Percentiles rank a stretch among this genome's conserved stretches.
phyloP scores from a whole-genome alignment of 2,888 invertebrate species.

The Abscondita cerata region DNA sequence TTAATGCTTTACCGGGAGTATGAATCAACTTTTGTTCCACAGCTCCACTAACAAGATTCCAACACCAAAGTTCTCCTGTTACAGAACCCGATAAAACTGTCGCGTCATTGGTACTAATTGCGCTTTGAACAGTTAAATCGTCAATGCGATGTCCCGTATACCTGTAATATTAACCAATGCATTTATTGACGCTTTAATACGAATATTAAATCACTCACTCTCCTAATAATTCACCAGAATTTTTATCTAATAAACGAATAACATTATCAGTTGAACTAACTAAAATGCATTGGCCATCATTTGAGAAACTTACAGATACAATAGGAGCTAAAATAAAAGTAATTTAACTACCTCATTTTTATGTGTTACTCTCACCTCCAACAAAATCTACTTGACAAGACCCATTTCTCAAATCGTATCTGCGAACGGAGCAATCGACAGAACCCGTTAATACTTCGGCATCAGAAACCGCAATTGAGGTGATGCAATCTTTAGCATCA shows the following conservation, averaged over 20 bases:
- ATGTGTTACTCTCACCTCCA: conserved; percentile 74
- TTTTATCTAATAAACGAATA: conserved; percentile 88
- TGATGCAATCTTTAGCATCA: conserved; percentile 93
- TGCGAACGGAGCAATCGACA: conserved; percentile 84
- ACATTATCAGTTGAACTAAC: conserved; percentile 84
- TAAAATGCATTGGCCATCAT: conserved; percentile 92
- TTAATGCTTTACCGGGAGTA: conserved; percentile 67
- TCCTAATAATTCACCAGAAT: conserved; percentile 76
- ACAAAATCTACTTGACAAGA: conserved; percentile 83
- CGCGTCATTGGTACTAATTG: conserved; percentile 82
- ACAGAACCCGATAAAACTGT: conserved; percentile 90
- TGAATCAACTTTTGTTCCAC: conserved; percentile 64
- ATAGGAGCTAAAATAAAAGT: conserved; percentile 67
- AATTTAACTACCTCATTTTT: background rate
- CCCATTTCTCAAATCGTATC: conserved; percentile 92
- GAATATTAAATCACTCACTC: conserved; percentile 60
- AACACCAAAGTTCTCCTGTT: conserved; percentile 84
- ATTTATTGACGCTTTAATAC: background rate
- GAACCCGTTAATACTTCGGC: conserved; percentile 91
- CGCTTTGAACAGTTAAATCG: conserved; percentile 88
- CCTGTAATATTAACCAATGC: conserved; percentile 53
- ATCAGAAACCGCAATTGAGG: conserved; percentile 79
- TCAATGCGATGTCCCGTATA: conserved; percentile 84
- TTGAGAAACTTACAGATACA: conserved; percentile 83
- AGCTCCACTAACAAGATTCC: conserved; percentile 85